phyloP scores from a whole-genome alignment of 2,113 vertebrate species.

The Urocynchramus pylzowi region DNA sequence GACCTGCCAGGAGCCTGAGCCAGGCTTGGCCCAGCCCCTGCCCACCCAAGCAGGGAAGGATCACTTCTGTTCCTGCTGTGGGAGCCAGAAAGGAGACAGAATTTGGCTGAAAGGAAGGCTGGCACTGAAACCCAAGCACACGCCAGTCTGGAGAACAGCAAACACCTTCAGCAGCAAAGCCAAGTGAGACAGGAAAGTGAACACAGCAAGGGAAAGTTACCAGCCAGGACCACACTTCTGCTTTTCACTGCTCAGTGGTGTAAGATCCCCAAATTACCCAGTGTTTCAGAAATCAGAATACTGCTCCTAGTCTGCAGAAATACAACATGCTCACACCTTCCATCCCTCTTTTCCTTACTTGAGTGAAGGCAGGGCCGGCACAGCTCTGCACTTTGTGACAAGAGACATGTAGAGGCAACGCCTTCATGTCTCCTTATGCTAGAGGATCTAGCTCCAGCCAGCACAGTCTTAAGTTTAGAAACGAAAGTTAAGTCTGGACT shows the following conservation, averaged over 20 bases:
- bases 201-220: neutral
- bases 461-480: neutral
- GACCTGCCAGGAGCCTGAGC: neutral
- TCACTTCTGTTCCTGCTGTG: neutral
- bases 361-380: neutral
- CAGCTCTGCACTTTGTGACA: neutral
- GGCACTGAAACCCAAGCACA: neutral
- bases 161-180: neutral
- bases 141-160: rapidly evolving
- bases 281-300: neutral
- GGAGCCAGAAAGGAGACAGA: neutral
- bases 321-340: neutral
- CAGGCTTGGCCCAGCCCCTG: neutral
- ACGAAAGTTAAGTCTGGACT: neutral
- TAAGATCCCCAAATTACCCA: rapidly evolving
- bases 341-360: neutral
- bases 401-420: neutral
- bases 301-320: neutral
- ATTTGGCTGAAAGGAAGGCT: neutral
- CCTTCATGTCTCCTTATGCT: neutral
- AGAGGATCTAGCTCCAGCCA: neutral
- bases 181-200: neutral
- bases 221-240: neutral
- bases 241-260: neutral
- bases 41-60: neutral